Evolutionary conservation across 2,888 invertebrate species (phyloP).

Genomic region (Blastobasis lacticolella): DNA sequence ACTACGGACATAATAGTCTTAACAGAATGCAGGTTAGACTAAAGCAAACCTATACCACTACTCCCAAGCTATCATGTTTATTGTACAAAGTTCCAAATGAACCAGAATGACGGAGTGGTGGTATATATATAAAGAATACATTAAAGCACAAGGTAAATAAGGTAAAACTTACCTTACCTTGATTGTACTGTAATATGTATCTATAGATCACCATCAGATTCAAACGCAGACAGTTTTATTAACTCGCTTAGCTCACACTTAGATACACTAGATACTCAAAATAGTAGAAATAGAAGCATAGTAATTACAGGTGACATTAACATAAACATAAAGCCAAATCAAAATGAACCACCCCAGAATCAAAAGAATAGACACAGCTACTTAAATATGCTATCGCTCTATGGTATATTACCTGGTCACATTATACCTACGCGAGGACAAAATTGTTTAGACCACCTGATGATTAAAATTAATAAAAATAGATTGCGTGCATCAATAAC

Average conservation of each 20-base stretch:
- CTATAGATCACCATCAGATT: constrained; percentile 13
- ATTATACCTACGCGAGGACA: constrained; percentile 6
- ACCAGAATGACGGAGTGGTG: constrained; percentile 14
- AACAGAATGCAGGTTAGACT: constrained; percentile 13
- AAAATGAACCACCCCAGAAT: constrained; percentile 1
- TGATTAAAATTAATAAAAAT: background rate
- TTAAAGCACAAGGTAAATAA: constrained; percentile 7
- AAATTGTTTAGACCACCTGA: constrained; percentile 10
- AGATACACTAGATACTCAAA: background rate
- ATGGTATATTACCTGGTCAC: constrained; percentile 8
- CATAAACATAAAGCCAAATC: background rate
- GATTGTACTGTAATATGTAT: constrained; percentile 9
- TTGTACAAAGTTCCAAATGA: constrained; percentile 6
- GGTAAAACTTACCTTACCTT: constrained; percentile 5
- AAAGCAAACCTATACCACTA: constrained; percentile 7
- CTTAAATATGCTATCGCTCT: constrained; percentile 5
- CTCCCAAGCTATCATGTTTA: constrained; percentile 5
- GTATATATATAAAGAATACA: constrained; percentile 7
- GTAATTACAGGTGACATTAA: background rate
- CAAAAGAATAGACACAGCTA: constrained; percentile 4
- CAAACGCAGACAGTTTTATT: constrained; percentile 7
- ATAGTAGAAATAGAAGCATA: background rate
- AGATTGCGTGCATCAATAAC: background rate
- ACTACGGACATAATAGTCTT: constrained; percentile 14
- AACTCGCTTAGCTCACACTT: constrained; percentile 1